Percentiles rank a stretch among this genome's conserved stretches.
phyloP scores from a whole-genome alignment of 23 tunicate genomes.

The Corella eumyota region DNA sequence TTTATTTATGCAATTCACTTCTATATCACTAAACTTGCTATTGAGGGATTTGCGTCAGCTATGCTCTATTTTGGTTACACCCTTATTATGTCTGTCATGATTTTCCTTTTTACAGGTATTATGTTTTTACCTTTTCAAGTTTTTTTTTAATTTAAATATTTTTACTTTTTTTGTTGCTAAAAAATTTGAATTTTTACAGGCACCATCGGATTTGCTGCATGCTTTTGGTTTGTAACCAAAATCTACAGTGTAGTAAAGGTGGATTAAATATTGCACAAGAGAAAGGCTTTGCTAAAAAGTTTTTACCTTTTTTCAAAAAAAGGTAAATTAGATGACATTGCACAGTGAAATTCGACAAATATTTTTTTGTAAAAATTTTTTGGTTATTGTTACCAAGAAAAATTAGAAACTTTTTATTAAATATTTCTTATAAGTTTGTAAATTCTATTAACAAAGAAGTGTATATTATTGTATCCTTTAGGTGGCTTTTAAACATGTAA shows the following conservation, averaged over 20 bases:
- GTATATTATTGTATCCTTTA: too few species aligned
- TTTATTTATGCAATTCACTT: conserved; percentile 84
- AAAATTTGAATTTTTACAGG: conserved; percentile 26
- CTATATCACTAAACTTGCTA: conserved; percentile 73
- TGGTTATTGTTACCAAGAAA: too few species aligned
- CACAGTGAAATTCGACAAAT: too few species aligned
- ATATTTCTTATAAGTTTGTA: too few species aligned
- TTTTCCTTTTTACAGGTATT: conserved; percentile 97
- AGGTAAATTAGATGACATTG: too few species aligned
- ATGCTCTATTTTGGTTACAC: conserved; percentile 92
- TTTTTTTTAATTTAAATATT: not conserved
- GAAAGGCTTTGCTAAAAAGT: too few species aligned
- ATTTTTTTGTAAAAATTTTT: too few species aligned
- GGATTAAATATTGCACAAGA: too few species aligned
- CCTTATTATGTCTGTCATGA: conserved; percentile 71
- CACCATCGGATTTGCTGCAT: conserved; percentile 82
- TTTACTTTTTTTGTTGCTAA: not conserved
- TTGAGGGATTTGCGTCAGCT: conserved; percentile 84
- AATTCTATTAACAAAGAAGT: too few species aligned
- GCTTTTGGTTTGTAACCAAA: conserved; percentile 82
- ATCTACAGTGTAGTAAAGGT: conserved; percentile 98
- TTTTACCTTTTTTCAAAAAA: too few species aligned
- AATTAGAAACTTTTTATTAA: too few species aligned
- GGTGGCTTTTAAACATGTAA: too few species aligned
- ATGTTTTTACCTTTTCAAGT: not conserved